Conservation (phyloP, 2,113 vertebrate genomes). For the Mustela lutreola region DNA sequence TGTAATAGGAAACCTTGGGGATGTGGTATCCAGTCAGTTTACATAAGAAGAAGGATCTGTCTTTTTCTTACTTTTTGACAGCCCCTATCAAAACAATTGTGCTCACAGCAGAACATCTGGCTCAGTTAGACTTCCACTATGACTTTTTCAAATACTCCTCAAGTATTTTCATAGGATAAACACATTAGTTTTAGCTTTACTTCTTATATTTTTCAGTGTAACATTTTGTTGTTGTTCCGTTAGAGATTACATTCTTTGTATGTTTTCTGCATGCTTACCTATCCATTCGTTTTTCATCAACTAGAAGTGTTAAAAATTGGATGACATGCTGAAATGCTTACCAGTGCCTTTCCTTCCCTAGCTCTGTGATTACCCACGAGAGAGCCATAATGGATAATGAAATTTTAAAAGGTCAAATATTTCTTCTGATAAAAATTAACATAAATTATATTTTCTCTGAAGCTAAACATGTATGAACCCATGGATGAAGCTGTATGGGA, state of each 20-base stretch:
- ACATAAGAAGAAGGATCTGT: neutral
- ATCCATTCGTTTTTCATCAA: neutral
- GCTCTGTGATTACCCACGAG: neutral
- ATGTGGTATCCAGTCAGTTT: neutral
- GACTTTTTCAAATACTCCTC: neutral
- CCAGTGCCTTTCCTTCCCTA: neutral
- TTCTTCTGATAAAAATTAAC: neutral
- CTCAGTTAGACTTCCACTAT: neutral
- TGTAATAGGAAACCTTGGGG: neutral
- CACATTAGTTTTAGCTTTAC: neutral
- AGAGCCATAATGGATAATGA: neutral
- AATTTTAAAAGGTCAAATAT: neutral
- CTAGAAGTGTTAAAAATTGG: neutral
- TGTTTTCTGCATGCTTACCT: neutral
- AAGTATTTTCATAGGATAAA: neutral
- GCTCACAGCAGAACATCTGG: neutral
- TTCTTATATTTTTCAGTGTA: neutral
- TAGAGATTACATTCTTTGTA: neutral
- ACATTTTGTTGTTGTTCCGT: neutral
- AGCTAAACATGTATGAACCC: neutral
- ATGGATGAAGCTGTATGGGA: neutral
- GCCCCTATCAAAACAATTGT: neutral
- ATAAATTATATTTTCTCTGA: conserved; percentile 32
- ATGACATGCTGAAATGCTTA: neutral
- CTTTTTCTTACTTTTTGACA: neutral